Evolutionary conservation across 2,888 invertebrate species (phyloP), one percentile per base, ranked within the genome.

Genomic region (Capitulum mitella): DNA sequence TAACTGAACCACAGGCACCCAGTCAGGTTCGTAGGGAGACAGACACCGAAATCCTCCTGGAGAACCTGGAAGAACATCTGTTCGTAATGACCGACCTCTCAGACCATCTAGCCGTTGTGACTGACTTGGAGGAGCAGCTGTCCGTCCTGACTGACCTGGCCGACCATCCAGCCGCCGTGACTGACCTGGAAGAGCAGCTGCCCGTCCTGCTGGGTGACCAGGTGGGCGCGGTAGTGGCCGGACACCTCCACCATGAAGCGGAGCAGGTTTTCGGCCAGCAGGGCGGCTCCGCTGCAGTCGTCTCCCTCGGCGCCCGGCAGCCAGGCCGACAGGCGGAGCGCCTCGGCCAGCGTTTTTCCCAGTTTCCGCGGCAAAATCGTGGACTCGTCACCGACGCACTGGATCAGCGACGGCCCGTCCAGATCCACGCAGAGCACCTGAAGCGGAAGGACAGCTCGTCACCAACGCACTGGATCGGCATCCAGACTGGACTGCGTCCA

Each of bases 281-380:
- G 86, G 83, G 78, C 85, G 81, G 54, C 84, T 84, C 54, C 85
- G 84, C 29, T 85, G 82, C 19, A 85, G 84, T 77, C 82, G 82
- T 8, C 83, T 83, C 1, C 85, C 84, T 32, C 84, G 82, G 8
- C 84, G 82, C 78, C 85, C 82, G 32, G 84, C 84, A n/a, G 84
- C 82, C 26, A 86, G 80, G 8, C 80, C 77, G 26, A 85, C 77
- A 8, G 78, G 58, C 78, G 82, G 83, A 29, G 80, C 82, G 79
- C 82, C 82, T 22, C 85, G 84, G 77, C 83, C 81, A n/a, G 84
- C 80, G 19, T 81, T 77, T 76, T 82, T 79, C 8, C 84, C 84
- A 78, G 79, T 78, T 6, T 81, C 78, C 37, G 80, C 78, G n/a
- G 81, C 40, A n/a, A 29, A 22, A 58, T 74, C 77, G 34, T 58